Evolutionary conservation across 2,888 invertebrate genomes (phyloP), one percentile per base, ranked within the genome.

Genomic region (Ophion ellenae): DNA sequence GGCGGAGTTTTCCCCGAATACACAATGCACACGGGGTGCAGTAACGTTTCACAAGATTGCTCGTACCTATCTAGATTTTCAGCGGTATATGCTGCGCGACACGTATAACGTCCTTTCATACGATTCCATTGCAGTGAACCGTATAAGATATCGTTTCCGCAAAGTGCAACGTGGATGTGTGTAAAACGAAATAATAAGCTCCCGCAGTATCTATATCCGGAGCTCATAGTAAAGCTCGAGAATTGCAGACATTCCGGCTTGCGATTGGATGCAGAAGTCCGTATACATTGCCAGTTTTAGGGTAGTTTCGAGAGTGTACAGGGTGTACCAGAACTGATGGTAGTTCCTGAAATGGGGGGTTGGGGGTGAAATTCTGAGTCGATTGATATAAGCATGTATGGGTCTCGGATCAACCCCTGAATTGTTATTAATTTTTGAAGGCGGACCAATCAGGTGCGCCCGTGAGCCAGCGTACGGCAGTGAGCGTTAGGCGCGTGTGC

Each of bases 141-240:
- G 70, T 71, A 70, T 76, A 74, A 63, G 76, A 86, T 57, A 83
- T 86, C 76, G 76, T 85, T 82, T 82, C 28, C 28, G 59, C 59
- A 73, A 78, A 36, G 78, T 78, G 69, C 69, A 17, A 63, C 61
- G 79, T 71, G 80, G 53, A 53, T 73, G 79, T 71, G 80, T 66
- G 64, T 73, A 90, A 91, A 91, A 91, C 90, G 90, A 92, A 92
- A 92, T 92, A 93, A 92, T 92, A 93, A 93, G 91, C 91, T 88
- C 88, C 53, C 28, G 73, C 45, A 66, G 76, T 32, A 4, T 75
- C 80, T 84, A 73, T 66, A 40, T 53, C 59, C 75, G 47, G 67
- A 4, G 61, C 71, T 79, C 74, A 70, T 64, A 64, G 32, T 88
- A 90, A 91, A 91, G 90, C 90, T 90, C 86, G 90, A 90, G 90